These are phyloP conservation scores for Ceuthmochares aereus DNA, from an alignment of 2,113 vertebrate species.

Conservation along the genomic window DNA sequence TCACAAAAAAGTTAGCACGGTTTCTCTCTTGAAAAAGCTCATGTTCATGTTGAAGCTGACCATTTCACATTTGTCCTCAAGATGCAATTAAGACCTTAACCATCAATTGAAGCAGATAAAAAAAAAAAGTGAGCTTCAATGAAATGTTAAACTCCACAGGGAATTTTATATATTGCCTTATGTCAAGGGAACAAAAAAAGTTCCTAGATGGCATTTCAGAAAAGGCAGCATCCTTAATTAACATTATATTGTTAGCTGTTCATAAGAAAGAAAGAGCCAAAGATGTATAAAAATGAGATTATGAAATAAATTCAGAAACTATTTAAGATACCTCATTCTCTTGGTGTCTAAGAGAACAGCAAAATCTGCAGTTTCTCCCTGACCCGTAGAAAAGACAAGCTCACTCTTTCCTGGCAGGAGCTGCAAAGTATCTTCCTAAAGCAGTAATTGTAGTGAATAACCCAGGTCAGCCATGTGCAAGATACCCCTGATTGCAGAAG, in stretches of 20 bases:
- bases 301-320: background rate
- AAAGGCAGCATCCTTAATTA: conserved; percentile 14
- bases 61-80: background rate
- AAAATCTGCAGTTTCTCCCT: background rate
- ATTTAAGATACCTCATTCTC: background rate
- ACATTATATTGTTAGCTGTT: background rate
- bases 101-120: background rate
- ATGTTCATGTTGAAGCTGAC: background rate
- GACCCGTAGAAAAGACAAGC: background rate
- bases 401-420: background rate
- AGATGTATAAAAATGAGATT: background rate
- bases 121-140: background rate
- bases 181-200: background rate
- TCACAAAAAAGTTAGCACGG: background rate
- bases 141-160: background rate
- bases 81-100: background rate
- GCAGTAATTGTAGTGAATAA: background rate
- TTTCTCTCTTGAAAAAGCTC: background rate
- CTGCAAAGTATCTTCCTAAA: background rate
- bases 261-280: background rate
- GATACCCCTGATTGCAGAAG: background rate
- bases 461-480: background rate
- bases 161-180: background rate
- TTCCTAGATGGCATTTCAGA: background rate
- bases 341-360: background rate